Evolutionary conservation across 2,113 vertebrate species (phyloP), one percentile per base, ranked within the genome.

Genomic region (Larimichthys polyactis): DNA sequence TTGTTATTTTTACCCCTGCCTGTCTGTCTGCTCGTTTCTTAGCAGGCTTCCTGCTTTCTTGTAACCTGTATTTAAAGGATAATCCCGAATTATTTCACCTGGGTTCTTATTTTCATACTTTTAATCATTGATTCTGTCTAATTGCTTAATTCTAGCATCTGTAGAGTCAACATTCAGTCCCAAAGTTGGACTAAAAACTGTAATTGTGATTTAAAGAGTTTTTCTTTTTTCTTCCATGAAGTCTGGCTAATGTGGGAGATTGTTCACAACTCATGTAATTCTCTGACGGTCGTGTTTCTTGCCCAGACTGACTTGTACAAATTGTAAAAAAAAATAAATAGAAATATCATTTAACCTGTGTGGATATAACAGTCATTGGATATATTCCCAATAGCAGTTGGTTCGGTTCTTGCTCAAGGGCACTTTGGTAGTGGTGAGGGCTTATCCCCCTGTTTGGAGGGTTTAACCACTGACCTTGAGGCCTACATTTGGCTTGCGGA

Each of bases 1-100:
- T 32, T 80, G 46, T 78, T 78, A 54, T 64, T 64, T 81, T 75
- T 55, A 51, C 15, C 11, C 29, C 54, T 24, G 51, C 20, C 51
- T 32, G 20, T 49, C 63, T 43, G 16, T 36, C 46, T 44, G 29
- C 49, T 40, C 55, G 4, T 54, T 46, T 51, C 4, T 20, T 32
- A 11, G 59, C 17, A 66, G 49, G 16, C 1, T 24, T 59, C 6
- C 44, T 36, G 46, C 19, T 46, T 58, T 49, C 69, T n/a, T 60
- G 0, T 24, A 32, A 74, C 24, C 22, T 77, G 22, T n/a, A 43
- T 58, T 40, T 20, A 19, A 46, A 49, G 14, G 12, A 66, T 24
- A 17, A n/a, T n/a, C 44, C 7, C 29, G 17, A 8, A 67, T 62
- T 1, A 29, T 48, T 66, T 29, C 24, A 54, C 54, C 5, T 40